These are phyloP conservation scores for Vidua macroura DNA, from an alignment of 2,113 vertebrate genomes.

Conservation along the genomic window DNA sequence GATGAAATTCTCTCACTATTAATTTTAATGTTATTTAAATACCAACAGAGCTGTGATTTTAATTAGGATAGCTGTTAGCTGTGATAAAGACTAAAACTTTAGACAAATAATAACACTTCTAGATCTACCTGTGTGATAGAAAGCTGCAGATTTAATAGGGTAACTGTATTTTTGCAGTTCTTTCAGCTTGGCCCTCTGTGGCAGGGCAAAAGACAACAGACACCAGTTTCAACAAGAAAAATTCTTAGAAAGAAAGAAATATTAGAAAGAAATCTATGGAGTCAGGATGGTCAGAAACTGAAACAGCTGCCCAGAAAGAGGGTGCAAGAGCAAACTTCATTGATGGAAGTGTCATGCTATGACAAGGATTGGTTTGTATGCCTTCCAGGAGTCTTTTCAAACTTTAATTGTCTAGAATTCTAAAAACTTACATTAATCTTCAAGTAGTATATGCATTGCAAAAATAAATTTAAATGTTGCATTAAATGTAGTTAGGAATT, in stretches of 20 bases:
- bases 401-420: neutral
- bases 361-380: accelerated
- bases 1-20: neutral
- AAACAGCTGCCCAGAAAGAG: neutral
- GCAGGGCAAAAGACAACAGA: neutral
- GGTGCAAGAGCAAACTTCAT: neutral
- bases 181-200: neutral
- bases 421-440: neutral
- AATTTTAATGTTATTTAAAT: neutral
- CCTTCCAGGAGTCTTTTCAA: neutral
- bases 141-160: neutral
- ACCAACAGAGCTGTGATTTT: neutral
- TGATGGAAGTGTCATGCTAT: neutral
- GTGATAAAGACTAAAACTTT: neutral
- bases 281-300: neutral
- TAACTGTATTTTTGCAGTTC: neutral
- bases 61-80: neutral
- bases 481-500: neutral
- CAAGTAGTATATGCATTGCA: neutral
- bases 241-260: neutral
- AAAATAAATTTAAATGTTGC: neutral
- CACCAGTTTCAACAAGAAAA: neutral
- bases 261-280: neutral
- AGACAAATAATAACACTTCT: neutral
- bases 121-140: neutral